A percentile compares a stretch with the other conserved stretches of the same genome.
These are phyloP conservation scores for Tinea pellionella DNA, from an alignment of 2,888 invertebrate genomes.

Conservation along the genomic window DNA sequence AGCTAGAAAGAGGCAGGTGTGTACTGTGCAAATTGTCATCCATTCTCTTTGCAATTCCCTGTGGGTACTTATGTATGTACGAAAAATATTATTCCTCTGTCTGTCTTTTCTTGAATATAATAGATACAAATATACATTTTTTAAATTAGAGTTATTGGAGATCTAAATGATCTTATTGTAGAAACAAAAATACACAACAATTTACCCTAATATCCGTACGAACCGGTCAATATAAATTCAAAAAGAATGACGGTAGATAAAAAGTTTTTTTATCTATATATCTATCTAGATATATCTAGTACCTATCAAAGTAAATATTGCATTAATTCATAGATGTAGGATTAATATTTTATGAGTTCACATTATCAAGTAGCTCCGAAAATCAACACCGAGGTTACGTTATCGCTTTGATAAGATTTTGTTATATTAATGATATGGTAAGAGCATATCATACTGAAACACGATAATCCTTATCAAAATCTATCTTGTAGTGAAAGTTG, in stretches of 20 bases:
- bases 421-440: slow-evolving; percentile 11
- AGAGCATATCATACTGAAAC: slow-evolving; percentile 8
- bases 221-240: neutral
- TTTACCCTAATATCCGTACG: neutral
- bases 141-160: too few relatives aligned
- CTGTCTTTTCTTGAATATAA: too few relatives aligned
- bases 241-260: neutral
- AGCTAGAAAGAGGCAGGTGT: neutral
- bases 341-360: slow-evolving; percentile 1
- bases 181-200: neutral
- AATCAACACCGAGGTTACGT: neutral
- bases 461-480: slow-evolving; percentile 9
- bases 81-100: too few relatives aligned
- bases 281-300: too few relatives aligned
- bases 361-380: neutral
- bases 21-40: neutral
- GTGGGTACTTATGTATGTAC: too few relatives aligned
- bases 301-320: neutral
- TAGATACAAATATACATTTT: too few relatives aligned
- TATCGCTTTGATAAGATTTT: slow-evolving; percentile 7
- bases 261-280: neutral
- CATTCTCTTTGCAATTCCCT: neutral
- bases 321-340: neutral
- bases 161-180: neutral
- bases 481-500: slow-evolving; percentile 2